Evolutionary conservation across 2,797 vertebrate genomes (phyloP).

Genomic region (Enteromius mattozi): DNA sequence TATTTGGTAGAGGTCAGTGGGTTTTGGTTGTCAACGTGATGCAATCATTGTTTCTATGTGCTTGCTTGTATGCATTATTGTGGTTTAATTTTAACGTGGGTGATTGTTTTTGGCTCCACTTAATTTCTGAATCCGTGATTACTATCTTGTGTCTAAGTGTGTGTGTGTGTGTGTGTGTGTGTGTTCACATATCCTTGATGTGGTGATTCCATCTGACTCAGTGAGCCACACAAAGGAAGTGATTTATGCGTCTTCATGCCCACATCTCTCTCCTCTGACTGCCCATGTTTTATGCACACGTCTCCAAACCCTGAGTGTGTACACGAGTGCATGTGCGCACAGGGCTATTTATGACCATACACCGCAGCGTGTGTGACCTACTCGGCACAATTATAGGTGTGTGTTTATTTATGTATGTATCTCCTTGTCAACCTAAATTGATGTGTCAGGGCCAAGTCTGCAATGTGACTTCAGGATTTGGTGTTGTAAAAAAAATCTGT

Average conservation of each 20-base stretch:
- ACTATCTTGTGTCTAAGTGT: neutral
- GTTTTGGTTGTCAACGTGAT: neutral
- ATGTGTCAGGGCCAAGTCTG: constrained; percentile 7
- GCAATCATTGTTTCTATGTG: neutral
- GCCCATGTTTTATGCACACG: constrained; percentile 7
- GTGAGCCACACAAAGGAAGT: constrained; percentile 39
- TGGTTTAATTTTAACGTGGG: neutral
- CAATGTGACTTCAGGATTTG: neutral
- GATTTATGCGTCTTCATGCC: constrained; percentile 24
- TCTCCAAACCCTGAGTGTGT: neutral
- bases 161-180: neutral
- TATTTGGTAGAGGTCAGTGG: neutral
- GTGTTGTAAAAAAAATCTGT: neutral
- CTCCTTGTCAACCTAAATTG: constrained; percentile 21
- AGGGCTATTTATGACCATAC: constrained; percentile 26
- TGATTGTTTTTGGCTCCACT: neutral
- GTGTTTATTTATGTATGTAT: constrained; percentile 40
- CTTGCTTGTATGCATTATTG: neutral
- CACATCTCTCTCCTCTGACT: constrained; percentile 32
- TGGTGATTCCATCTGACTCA: constrained; percentile 26
- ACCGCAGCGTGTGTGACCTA: constrained; percentile 19
- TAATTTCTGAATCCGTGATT: neutral
- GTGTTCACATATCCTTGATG: constrained; percentile 6
- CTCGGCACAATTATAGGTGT: constrained; percentile 6
- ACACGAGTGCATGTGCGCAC: neutral